phyloP scores from a whole-genome alignment of 2,888 invertebrate genomes.

The Calameuta filiformis region DNA sequence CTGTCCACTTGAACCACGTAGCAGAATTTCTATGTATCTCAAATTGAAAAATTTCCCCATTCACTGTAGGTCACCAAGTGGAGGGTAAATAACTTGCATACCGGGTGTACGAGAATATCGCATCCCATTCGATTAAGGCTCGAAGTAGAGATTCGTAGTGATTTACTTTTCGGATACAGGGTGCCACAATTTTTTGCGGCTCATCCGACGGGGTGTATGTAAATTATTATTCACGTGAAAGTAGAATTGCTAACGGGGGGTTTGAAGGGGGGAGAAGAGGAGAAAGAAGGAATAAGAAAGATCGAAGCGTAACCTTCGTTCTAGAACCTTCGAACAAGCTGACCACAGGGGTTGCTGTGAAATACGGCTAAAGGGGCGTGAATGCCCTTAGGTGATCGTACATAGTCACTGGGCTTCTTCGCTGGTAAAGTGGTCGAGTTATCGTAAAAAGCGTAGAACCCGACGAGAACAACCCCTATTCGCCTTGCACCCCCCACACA shows the following conservation, averaged over 20 bases:
- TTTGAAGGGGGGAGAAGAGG: neutral
- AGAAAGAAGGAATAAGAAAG: neutral
- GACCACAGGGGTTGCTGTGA: conserved; percentile 5
- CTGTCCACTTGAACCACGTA: neutral
- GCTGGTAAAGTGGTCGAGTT: neutral
- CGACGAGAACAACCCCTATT: neutral
- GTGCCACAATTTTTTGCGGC: neutral
- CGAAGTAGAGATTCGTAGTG: neutral
- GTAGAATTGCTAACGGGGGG: neutral
- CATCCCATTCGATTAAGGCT: neutral
- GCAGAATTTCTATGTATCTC: neutral
- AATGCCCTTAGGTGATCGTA: conserved; percentile 6
- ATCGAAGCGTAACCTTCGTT: neutral
- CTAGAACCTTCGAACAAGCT: conserved; percentile 2
- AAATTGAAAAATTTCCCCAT: neutral
- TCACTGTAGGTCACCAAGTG: neutral
- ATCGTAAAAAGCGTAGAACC: neutral
- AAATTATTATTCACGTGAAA: neutral
- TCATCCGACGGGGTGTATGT: neutral
- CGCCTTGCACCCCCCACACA: neutral
- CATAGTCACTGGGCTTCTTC: neutral
- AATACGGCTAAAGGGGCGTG: conserved; percentile 2
- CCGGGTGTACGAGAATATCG: neutral
- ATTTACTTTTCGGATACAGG: neutral
- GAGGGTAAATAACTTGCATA: neutral